Conservation (phyloP, 1,140 invertebrate species). For the Ectropis grisescens region DNA sequence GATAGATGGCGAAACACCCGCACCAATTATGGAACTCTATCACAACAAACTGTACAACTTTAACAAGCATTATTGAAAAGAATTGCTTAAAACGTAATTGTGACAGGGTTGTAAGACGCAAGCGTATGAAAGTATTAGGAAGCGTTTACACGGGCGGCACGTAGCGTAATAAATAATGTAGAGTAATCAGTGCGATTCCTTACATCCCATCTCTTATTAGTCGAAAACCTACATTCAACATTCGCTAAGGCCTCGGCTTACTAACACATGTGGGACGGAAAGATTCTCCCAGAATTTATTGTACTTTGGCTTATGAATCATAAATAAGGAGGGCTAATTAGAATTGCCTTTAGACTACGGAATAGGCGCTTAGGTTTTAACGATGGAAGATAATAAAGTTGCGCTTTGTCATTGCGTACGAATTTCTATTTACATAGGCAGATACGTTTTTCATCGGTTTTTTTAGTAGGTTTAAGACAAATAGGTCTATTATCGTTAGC, state of each 20-base stretch:
- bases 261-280: conserved; percentile 63
- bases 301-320: conserved; percentile 66
- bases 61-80: too few species aligned
- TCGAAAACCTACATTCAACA: conserved; percentile 63
- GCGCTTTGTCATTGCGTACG: too few species aligned
- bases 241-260: conserved; percentile 62
- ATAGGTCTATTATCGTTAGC: too few species aligned
- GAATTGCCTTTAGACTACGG: conserved; percentile 23
- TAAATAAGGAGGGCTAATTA: conserved; percentile 66
- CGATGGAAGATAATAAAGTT: too few species aligned
- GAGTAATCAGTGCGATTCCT: conserved; percentile 67
- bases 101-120: conserved; percentile 39
- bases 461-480: too few species aligned
- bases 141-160: conserved; percentile 61
- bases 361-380: conserved; percentile 11
- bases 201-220: conserved; percentile 65
- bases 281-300: conserved; percentile 64
- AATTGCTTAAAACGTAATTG: too few species aligned
- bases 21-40: conserved; percentile 26
- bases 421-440: too few species aligned
- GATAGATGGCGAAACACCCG: conserved; percentile 32
- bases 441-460: too few species aligned
- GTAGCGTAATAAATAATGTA: conserved; percentile 68
- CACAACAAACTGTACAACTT: conserved; percentile 8
- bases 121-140: conserved; percentile 48